These are phyloP conservation scores for Pelusios castaneus DNA, from an alignment of 2,113 vertebrate genomes.

Conservation along the genomic window DNA sequence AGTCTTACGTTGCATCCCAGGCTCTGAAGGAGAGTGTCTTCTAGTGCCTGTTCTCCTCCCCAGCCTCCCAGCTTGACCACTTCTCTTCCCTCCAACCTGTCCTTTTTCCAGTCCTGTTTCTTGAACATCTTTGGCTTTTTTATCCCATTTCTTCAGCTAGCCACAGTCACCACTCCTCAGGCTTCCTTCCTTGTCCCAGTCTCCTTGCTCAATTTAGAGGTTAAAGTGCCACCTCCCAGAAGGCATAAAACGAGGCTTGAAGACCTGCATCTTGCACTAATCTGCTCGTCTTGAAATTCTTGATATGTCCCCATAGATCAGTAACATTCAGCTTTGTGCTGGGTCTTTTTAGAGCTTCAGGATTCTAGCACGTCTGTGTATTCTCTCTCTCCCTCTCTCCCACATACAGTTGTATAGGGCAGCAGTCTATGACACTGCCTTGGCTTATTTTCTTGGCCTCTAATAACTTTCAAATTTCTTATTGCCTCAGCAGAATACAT, in stretches of 20 bases:
- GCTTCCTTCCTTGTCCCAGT: not conserved
- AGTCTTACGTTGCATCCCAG: too few relatives aligned
- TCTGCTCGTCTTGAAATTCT: not conserved
- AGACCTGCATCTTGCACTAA: not conserved
- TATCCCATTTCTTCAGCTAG: not conserved
- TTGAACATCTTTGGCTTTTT: not conserved
- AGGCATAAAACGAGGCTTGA: not conserved
- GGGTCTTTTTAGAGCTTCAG: not conserved
- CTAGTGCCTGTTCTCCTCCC: too few relatives aligned
- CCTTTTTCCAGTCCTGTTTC: not conserved
- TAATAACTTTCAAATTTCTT: too few relatives aligned
- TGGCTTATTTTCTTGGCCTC: too few relatives aligned
- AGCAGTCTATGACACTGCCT: too few relatives aligned
- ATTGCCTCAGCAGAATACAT: too few relatives aligned
- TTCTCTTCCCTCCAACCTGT: too few relatives aligned
- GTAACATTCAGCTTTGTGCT: not conserved
- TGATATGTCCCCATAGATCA: not conserved
- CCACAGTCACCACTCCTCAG: not conserved
- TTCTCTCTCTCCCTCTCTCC: too few relatives aligned
- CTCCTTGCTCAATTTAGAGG: not conserved
- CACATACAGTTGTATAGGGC: too few relatives aligned
- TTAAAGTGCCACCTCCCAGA: not conserved
- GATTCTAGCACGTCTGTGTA: too few relatives aligned
- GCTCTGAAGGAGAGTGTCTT: too few relatives aligned
- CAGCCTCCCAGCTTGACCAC: too few relatives aligned